A percentile compares a stretch with the other conserved stretches of the same genome.
Conservation (phyloP, 2,888 invertebrate species). For the Pachliopta kotzebuea region DNA sequence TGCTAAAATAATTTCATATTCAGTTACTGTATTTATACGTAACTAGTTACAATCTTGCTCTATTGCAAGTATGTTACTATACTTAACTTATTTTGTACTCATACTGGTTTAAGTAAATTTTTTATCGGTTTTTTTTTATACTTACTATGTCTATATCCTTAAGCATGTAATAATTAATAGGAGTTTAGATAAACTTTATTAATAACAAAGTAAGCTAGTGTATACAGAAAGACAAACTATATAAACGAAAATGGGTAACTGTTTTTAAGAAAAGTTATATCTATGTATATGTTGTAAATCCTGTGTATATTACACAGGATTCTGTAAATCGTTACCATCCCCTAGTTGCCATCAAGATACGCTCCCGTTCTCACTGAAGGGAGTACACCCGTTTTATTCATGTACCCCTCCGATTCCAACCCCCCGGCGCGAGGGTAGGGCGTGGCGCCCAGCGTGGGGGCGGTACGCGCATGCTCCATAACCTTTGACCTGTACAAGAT, state of each 20-base stretch:
- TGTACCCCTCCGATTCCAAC: conserved; percentile 43
- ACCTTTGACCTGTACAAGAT: conserved; percentile 58
- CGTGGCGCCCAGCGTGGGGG: conserved; percentile 61
- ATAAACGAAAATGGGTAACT: no score
- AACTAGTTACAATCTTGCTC: no score
- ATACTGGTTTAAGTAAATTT: no score
- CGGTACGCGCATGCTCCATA: conserved; percentile 68
- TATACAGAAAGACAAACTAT: background rate
- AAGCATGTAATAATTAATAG: background rate
- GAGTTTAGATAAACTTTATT: background rate
- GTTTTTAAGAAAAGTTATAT: no score
- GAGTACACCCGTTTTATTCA: conserved; percentile 31
- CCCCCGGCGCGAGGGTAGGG: conserved; percentile 46
- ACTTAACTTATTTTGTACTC: no score
- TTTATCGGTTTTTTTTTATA: background rate
- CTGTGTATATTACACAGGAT: no score
- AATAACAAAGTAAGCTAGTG: background rate
- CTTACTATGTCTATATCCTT: background rate
- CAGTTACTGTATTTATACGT: no score
- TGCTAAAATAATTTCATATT: no score
- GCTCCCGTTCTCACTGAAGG: conserved; percentile 34
- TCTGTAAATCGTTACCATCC: background rate
- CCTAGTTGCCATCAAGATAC: conserved; percentile 21
- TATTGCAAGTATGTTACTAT: no score
- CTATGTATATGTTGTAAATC: background rate